Evolutionary conservation across 1,140 invertebrate genomes (phyloP).

Genomic region (Drosophila ohnishii): DNA sequence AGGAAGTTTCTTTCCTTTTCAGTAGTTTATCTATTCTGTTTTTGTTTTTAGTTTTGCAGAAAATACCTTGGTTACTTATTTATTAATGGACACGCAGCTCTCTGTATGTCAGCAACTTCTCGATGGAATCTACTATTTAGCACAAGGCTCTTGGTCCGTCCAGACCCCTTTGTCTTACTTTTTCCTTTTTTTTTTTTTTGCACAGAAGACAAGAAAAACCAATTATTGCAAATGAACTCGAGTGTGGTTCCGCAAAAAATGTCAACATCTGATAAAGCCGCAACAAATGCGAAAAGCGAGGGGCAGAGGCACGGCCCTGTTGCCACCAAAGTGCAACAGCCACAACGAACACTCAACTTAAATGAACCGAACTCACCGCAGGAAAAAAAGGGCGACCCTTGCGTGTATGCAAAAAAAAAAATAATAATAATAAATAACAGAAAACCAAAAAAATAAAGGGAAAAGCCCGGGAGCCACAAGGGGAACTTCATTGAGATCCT

Average conservation of each 20-base stretch:
- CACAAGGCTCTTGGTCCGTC: conserved; percentile 16
- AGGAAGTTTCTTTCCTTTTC: no score
- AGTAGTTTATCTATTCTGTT: no score
- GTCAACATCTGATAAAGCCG: conserved; percentile 81
- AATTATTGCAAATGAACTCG: conserved; percentile 82
- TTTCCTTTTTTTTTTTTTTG: background rate
- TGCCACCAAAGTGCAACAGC: conserved; percentile 67
- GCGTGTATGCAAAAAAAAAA: conserved; percentile 34
- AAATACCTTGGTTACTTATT: conserved; percentile 1
- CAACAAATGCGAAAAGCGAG: conserved; percentile 47
- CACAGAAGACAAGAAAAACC: conserved; percentile 78
- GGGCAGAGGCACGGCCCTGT: conserved; percentile 5
- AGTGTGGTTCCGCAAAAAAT: conserved; percentile 82
- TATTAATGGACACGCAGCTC: conserved; percentile 24
- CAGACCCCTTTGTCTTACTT: background rate
- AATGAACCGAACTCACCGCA: conserved; percentile 36
- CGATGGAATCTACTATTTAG: conserved; percentile 51
- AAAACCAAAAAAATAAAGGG: conserved; percentile 12
- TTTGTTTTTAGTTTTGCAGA: no score
- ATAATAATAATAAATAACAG: conserved; percentile 22
- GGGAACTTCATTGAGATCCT: conserved; percentile 53
- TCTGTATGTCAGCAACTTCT: conserved; percentile 64
- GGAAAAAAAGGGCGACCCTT: conserved; percentile 41
- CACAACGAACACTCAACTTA: conserved; percentile 50
- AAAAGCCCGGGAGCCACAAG: conserved; percentile 11